Evolutionary conservation across 2,888 invertebrate genomes (phyloP), one percentile per base, ranked within the genome.

Genomic region (Aspidapion aeneum): DNA sequence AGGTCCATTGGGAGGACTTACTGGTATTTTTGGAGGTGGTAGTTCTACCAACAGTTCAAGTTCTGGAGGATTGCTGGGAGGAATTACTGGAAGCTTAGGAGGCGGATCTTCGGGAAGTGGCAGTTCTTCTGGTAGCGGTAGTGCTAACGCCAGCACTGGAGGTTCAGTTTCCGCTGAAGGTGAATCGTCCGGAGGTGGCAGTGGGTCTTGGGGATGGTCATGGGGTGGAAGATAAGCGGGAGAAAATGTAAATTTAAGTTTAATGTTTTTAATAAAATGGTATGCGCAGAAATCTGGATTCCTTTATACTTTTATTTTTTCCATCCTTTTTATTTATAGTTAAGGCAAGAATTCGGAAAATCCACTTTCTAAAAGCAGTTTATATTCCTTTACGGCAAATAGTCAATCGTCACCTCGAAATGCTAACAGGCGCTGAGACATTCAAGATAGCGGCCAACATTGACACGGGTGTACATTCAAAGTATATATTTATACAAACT

Each of bases 61-160:
- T 35, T 19, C n/a, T 21, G 20, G 50, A 22, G 52, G 58, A 58
- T 9, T 16, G 3, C 18, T 35, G 18, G 59, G 63, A 18, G 49
- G 61, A 18, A 21, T 51, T 16, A 48, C 20, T 17, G 50, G 62
- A 17, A 52, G 60, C 21, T 59, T 55, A 2, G 57, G 55, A 17
- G 55, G 62, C 19, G 16, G 9, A 19, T 52, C n/a, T 21, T 58
- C 51, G 51, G 54, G 61, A 19, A 49, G 49, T 17, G 51, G 52
- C n/a, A 62, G 56, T 9, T 55, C 21, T 55, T 17, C 1, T 1
- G 49, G 22, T n/a, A 52, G 49, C 3, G 51, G 54, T 18, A 54
- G 35, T 18, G 51, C 5, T 35, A 22, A 50, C 20, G 57, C 21
- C n/a, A 18, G 17, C 50, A 16, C 17, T 19, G 21, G 12, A 48